These are phyloP conservation scores for Ctenochaetus hawaiiensis DNA, from an alignment of 2,797 vertebrate species.

Conservation along the genomic window DNA sequence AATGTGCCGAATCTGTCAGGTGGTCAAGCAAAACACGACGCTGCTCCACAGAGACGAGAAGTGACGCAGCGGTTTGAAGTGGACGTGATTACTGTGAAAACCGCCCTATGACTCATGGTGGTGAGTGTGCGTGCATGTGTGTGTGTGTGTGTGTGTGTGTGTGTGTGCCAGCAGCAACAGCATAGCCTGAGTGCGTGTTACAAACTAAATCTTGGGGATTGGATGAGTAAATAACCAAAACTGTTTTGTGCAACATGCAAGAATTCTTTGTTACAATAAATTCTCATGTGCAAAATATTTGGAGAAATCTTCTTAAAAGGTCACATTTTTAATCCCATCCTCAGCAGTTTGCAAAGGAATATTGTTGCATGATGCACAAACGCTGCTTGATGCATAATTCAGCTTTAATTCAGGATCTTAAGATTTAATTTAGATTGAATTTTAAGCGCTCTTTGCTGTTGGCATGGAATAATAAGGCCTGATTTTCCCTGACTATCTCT, in stretches of 20 bases:
- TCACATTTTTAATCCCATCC: not conserved
- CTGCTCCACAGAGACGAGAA: constrained; percentile 31
- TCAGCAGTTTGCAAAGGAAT: not conserved
- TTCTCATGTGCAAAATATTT: constrained; percentile 11
- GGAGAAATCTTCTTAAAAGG: not conserved
- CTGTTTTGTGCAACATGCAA: constrained; percentile 1
- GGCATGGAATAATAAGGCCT: constrained; percentile 29
- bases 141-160: constrained; percentile 23
- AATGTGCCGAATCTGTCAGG: not conserved
- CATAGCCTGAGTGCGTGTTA: not conserved
- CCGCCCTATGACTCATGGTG: constrained; percentile 48
- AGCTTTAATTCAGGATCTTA: not conserved
- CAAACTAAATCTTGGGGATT: constrained; percentile 41
- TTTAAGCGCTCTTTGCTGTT: constrained; percentile 1
- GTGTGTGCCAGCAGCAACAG: constrained; percentile 32
- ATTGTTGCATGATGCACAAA: not conserved
- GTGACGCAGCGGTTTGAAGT: constrained; percentile 41
- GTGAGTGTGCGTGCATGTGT: constrained; percentile 26
- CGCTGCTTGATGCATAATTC: not conserved
- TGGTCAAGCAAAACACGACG: constrained; percentile 34
- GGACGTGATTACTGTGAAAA: constrained; percentile 58
- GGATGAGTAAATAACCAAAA: constrained; percentile 28
- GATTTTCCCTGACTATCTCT: constrained; percentile 33
- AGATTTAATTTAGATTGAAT: constrained; percentile 9
- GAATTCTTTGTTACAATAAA: constrained; percentile 12